Evolutionary conservation across 2,113 vertebrate genomes (phyloP).

Genomic region (Trichomycterus rosablanca): DNA sequence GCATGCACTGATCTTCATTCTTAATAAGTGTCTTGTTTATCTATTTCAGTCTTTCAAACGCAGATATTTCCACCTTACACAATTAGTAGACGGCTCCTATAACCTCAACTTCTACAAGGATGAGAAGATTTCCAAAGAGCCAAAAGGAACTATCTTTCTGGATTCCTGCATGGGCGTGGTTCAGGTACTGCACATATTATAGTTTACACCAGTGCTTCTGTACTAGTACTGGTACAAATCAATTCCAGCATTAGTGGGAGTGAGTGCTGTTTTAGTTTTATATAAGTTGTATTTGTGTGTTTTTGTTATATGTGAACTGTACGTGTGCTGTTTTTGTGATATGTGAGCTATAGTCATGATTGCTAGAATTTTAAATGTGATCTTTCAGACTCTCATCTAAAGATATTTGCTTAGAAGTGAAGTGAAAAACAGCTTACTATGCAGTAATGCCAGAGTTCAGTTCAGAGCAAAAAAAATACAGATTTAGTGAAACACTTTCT

Average conservation of each 20-base stretch:
- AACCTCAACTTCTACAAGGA: slow-evolving; percentile 99
- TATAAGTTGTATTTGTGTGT: no score
- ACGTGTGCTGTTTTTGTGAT: no score
- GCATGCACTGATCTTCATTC: no score
- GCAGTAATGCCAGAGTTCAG: no score
- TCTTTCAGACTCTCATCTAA: background rate
- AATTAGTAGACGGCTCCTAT: slow-evolving; percentile 94
- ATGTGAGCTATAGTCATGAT: no score
- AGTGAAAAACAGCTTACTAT: no score
- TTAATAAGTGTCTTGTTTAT: background rate
- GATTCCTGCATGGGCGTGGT: slow-evolving; percentile 98
- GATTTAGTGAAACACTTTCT: background rate
- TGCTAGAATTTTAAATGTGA: background rate
- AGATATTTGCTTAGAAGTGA: no score
- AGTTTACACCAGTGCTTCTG: background rate
- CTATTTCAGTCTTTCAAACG: slow-evolving; percentile 90
- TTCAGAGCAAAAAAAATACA: no score
- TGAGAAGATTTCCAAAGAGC: slow-evolving; percentile 97
- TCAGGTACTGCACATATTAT: slow-evolving; percentile 72
- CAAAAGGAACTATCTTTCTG: slow-evolving; percentile 97
- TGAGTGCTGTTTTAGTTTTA: no score
- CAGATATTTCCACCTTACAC: slow-evolving; percentile 94
- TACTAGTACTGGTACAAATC: background rate
- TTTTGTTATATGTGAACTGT: no score
- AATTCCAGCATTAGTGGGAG: background rate